Evolutionary conservation across 2,797 vertebrate genomes (phyloP), one percentile per base, ranked within the genome.

Genomic region (Alauda arvensis): DNA sequence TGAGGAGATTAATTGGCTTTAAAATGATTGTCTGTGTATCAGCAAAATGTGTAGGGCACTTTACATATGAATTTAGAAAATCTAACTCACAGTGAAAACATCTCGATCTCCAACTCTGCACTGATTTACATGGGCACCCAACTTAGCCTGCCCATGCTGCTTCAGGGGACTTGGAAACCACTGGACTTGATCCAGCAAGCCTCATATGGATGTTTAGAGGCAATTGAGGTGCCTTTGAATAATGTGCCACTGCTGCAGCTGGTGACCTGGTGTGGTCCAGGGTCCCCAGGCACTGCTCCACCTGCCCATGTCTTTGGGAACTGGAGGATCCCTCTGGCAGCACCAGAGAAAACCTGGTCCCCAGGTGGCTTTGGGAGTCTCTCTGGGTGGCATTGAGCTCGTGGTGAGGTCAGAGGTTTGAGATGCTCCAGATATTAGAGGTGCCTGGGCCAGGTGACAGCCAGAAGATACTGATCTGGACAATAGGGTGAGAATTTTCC

Each of bases 371-470:
- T 71, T 77, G 4, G 20, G 21, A n/a, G 4, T 33, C 59, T 74
- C 1, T 0, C 53, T 42, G 49, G 9, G 14, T 46, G 83, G 12
- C 2, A 1, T 0, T 48, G 59, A 55, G 43, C 33, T 74, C 10
- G 37, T 26, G 8, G 4, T 18, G 37, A 56, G 24, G 51, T 19
- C 34, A n/a, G 70, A 42, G 34, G 4, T 63, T 85, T 85, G 26
- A 55, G 62, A 45, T 45, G 33, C 12, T 37, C 4, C 2, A 4
- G 0, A 0, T 37, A 6, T 39, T 76, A 0, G 0, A 17, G 10
- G 8, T 43, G 18, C 21, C 31, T 59, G 43, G 21, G 21, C 8
- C 42, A 46, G 33, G n/a, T 1, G 3, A 34, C 3, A 52, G 17
- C 3, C 31, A 48, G 26, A 0, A 14, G 26, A 20, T 11, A 33